These are phyloP conservation scores for Sebastiscus tertius DNA, from an alignment of 2,797 vertebrate species.

Conservation along the genomic window DNA sequence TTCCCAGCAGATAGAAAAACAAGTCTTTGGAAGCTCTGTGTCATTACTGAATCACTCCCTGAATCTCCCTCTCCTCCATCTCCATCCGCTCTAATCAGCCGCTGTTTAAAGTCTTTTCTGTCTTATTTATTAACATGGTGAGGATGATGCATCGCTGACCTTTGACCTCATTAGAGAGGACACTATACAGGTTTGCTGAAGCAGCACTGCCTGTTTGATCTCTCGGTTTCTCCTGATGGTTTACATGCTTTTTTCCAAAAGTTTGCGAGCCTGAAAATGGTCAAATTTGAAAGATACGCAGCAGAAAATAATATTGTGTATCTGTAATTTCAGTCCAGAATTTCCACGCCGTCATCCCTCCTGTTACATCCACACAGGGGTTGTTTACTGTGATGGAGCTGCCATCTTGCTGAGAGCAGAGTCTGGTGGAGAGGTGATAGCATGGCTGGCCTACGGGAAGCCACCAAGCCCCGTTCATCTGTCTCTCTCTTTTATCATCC, in stretches of 20 bases:
- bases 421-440: constrained; percentile 70
- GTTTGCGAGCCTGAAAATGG: background rate
- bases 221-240: background rate
- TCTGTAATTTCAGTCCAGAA: constrained; percentile 15
- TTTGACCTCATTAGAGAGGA: constrained; percentile 13
- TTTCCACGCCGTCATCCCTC: background rate
- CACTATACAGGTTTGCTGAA: background rate
- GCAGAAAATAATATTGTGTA: background rate
- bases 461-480: constrained; percentile 52
- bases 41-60: background rate
- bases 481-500: constrained; percentile 57
- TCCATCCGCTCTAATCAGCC: background rate
- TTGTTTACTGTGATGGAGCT: constrained; percentile 47
- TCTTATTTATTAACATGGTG: background rate
- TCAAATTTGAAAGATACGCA: background rate
- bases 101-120: background rate
- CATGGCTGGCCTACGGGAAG: constrained; percentile 56
- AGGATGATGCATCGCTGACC: background rate
- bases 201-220: background rate
- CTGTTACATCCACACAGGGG: constrained; percentile 6
- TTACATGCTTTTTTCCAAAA: background rate
- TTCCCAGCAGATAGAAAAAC: background rate
- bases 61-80: background rate
- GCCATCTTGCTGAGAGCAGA: constrained; percentile 65
- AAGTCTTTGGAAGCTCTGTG: background rate